Evolutionary conservation across 2,888 invertebrate species (phyloP).

Genomic region (Lacanobia oleracea): DNA sequence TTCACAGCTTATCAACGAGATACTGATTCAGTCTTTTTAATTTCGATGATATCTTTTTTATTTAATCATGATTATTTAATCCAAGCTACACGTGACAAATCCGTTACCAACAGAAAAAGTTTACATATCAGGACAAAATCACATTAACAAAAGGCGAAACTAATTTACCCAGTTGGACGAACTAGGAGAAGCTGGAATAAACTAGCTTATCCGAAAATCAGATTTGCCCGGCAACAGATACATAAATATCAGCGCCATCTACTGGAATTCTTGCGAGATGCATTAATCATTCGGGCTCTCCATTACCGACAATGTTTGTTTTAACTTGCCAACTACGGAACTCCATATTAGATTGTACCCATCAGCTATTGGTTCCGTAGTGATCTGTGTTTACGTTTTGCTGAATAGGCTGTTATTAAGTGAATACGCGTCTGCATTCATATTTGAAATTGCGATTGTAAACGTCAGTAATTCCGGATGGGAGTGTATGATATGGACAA

Average conservation of each 20-base stretch:
- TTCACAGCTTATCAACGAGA: not conserved
- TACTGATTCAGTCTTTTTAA: too few species aligned
- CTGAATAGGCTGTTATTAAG: conserved; percentile 63
- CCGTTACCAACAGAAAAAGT: conserved; percentile 18
- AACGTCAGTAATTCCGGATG: conserved; percentile 7
- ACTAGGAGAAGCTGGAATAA: conserved; percentile 25
- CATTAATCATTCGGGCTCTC: conserved; percentile 76
- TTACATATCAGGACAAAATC: conserved; percentile 29
- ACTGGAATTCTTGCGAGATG: conserved; percentile 68
- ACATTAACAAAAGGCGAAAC: conserved; percentile 31
- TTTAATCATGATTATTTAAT: not conserved
- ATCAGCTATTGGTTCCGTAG: conserved; percentile 61
- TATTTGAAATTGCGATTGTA: conserved; percentile 48
- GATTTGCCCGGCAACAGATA: conserved; percentile 63
- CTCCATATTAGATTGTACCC: conserved; percentile 66
- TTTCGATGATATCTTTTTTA: not conserved
- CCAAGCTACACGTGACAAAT: conserved; percentile 20
- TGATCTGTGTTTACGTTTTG: conserved; percentile 60
- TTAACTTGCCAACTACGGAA: conserved; percentile 73
- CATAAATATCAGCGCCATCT: conserved; percentile 61
- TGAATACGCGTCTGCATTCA: conserved; percentile 59
- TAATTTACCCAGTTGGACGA: conserved; percentile 16
- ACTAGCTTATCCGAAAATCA: conserved; percentile 46
- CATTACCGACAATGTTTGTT: conserved; percentile 76
- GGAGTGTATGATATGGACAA: not conserved